phyloP scores from a whole-genome alignment of 1,140 invertebrate genomes.

The Zophobas morio region DNA sequence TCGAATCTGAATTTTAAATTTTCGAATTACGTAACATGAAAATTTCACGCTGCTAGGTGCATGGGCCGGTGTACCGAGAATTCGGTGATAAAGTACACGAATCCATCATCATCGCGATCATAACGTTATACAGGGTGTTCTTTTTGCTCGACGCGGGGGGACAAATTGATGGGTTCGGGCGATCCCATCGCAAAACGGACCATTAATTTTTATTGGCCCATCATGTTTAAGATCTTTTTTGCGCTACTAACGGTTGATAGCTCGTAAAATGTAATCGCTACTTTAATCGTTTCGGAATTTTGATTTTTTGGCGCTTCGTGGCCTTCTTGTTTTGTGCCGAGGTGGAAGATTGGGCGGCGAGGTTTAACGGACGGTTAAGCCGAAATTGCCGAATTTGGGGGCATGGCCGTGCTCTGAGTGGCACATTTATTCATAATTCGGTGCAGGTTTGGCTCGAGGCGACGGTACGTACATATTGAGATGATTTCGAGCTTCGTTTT shows the following conservation, averaged over 20 bases:
- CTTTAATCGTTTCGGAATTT: neutral
- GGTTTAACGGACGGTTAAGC: too few relatives aligned
- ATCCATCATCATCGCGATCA: neutral
- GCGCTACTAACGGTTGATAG: neutral
- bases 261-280: neutral
- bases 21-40: neutral
- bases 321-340: too few relatives aligned
- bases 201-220: neutral
- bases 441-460: too few relatives aligned
- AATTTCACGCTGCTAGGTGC: neutral
- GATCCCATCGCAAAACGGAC: neutral
- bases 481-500: too few relatives aligned
- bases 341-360: too few relatives aligned
- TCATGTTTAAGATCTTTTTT: too few relatives aligned
- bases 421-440: too few relatives aligned
- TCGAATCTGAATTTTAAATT: slow-evolving; percentile 1
- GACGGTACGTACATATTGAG: too few relatives aligned
- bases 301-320: neutral
- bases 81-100: neutral
- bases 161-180: neutral
- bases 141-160: neutral
- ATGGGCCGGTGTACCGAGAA: neutral
- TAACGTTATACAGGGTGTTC: neutral
- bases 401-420: too few relatives aligned
- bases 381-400: too few relatives aligned